Conservation (phyloP, 2,797 vertebrate genomes). For the Melanotaenia maccullochi region DNA sequence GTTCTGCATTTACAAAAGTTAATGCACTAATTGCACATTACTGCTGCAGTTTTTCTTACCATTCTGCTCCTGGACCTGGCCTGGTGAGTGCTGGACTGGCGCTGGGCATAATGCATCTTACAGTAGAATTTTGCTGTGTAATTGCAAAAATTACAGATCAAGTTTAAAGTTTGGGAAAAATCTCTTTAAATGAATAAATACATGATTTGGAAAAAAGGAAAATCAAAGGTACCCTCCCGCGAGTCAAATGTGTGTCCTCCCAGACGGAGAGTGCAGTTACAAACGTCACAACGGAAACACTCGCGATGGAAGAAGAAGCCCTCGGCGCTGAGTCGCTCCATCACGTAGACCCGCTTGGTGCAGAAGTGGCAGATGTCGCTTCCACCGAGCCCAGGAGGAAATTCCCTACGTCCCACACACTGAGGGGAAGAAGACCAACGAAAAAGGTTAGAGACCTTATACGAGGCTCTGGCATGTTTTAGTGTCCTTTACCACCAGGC, state of each 20-base stretch:
- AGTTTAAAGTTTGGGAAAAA: background rate
- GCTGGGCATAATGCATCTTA: slow-evolving; percentile 91
- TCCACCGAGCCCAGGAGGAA: slow-evolving; percentile 87
- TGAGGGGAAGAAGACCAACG: slow-evolving; percentile 60
- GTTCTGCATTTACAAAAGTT: background rate
- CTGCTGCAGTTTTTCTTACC: slow-evolving; percentile 62
- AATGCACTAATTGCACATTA: too few relatives aligned
- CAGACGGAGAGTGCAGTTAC: slow-evolving; percentile 88
- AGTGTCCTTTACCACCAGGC: background rate
- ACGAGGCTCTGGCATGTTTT: accelerated
- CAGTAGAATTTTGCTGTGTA: slow-evolving; percentile 93
- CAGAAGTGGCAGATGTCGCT: slow-evolving; percentile 95
- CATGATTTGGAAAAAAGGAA: background rate
- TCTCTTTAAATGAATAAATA: background rate
- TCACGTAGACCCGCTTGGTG: slow-evolving; percentile 92
- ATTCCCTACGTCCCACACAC: slow-evolving; percentile 84
- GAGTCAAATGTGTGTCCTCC: slow-evolving; percentile 90
- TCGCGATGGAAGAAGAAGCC: slow-evolving; percentile 96
- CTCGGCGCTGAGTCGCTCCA: slow-evolving; percentile 94
- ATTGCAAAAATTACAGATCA: background rate
- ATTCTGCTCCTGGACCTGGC: slow-evolving; percentile 82
- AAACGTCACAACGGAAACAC: slow-evolving; percentile 94
- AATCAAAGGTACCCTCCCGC: slow-evolving; percentile 84
- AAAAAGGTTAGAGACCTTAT: background rate
- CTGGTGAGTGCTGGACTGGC: slow-evolving; percentile 71